Conservation (phyloP, 2,113 vertebrate species). For the Galemys pyrenaicus region DNA sequence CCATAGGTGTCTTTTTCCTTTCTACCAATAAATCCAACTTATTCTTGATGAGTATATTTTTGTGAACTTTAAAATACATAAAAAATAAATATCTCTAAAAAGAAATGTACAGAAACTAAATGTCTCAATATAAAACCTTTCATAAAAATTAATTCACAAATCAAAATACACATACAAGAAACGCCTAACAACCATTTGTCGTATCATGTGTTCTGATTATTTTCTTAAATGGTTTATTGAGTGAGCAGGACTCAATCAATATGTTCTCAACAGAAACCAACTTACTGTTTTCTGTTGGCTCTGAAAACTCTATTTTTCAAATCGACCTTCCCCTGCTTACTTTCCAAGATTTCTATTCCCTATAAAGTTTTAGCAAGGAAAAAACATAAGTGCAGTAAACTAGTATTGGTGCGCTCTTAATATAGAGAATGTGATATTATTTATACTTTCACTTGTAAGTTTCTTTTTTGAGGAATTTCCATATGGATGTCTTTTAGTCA, state of each 20-base stretch:
- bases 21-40: neutral
- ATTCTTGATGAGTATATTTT: neutral
- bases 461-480: neutral
- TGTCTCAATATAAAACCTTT: neutral
- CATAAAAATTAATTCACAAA: neutral
- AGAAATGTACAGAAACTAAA: conserved; percentile 21
- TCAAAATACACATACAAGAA: neutral
- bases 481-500: neutral
- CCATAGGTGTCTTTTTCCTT: neutral
- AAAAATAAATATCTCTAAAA: neutral
- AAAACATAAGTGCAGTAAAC: neutral
- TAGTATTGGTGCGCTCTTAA: neutral
- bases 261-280: neutral
- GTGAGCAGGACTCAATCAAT: neutral
- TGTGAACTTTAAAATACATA: neutral
- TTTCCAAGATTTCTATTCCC: neutral
- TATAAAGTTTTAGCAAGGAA: neutral
- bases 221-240: conserved; percentile 6
- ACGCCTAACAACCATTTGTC: neutral
- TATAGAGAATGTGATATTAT: neutral
- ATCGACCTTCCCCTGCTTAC: neutral
- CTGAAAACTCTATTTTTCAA: neutral
- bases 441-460: neutral
- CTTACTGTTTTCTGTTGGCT: neutral
- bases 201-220: neutral